These are phyloP conservation scores for Apocheima hispidaria DNA, from an alignment of 2,888 invertebrate species.

Conservation along the genomic window DNA sequence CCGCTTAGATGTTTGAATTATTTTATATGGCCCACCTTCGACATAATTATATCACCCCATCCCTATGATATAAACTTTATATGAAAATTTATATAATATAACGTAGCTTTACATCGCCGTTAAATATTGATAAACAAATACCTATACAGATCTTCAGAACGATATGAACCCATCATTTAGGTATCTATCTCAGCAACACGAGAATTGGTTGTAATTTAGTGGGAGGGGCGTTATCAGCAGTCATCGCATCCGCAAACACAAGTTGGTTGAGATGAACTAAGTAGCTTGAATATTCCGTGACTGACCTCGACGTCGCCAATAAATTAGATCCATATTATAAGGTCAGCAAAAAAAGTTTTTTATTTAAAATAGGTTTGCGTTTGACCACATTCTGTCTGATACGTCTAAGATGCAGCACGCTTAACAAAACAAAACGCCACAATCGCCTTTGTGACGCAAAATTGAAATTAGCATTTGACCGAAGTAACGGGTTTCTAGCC, in stretches of 20 bases:
- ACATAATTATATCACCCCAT: too few species aligned
- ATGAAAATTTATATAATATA: too few species aligned
- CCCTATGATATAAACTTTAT: too few species aligned
- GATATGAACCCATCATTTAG: neutral
- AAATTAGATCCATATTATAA: neutral
- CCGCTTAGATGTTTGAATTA: too few species aligned
- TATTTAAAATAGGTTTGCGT: too few species aligned
- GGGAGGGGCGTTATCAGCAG: neutral
- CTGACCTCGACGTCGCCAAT: neutral
- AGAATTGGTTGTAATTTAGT: neutral
- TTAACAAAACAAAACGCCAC: neutral
- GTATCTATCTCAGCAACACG: neutral
- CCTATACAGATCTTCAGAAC: too few species aligned
- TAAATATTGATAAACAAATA: too few species aligned
- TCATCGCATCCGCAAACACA: conserved; percentile 5
- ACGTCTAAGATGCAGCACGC: too few species aligned
- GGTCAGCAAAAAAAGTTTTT: too few species aligned
- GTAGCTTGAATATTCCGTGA: neutral
- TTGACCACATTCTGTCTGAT: too few species aligned
- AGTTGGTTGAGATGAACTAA: neutral
- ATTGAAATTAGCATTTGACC: conserved; percentile 8
- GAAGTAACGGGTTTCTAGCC: conserved; percentile 7
- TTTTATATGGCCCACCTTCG: too few species aligned
- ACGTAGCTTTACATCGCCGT: too few species aligned
- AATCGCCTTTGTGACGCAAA: neutral